A percentile compares a stretch with the other conserved stretches of the same genome.
Evolutionary conservation across 2,797 vertebrate species (phyloP).

Genomic region (Luscinia megarhynchos): DNA sequence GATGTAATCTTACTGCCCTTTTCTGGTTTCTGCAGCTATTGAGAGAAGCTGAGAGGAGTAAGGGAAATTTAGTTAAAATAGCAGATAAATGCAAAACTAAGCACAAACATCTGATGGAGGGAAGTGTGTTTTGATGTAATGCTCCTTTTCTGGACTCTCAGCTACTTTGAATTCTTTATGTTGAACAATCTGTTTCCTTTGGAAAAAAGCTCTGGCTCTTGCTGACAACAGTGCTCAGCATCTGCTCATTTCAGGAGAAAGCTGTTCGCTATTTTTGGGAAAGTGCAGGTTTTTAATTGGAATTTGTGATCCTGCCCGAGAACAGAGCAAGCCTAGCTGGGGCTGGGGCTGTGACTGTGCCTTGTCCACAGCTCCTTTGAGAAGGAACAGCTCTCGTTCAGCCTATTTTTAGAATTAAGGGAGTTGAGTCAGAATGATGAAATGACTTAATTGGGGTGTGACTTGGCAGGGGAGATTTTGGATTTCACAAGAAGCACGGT

Average conservation of each 20-base stretch:
- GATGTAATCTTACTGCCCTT: background rate
- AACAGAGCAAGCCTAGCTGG: fast-evolving
- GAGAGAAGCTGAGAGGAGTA: background rate
- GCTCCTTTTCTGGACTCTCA: background rate
- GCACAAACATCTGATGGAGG: background rate
- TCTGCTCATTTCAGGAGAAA: conserved; percentile 13
- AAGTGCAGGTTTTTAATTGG: background rate
- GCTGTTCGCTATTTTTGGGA: background rate
- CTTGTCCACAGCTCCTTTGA: background rate
- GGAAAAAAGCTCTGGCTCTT: background rate
- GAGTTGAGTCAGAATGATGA: background rate
- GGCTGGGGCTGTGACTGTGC: background rate
- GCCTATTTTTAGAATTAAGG: background rate
- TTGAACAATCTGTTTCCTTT: conserved; percentile 33
- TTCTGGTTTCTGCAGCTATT: background rate
- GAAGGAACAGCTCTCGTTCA: background rate
- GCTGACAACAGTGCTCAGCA: background rate
- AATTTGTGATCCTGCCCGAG: background rate
- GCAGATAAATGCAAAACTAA: background rate
- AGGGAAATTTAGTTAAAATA: background rate
- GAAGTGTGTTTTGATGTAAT: background rate
- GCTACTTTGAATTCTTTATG: conserved; percentile 1
- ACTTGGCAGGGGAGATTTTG: background rate
- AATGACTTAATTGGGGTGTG: background rate
- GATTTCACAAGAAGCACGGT: background rate